A percentile compares a stretch with the other conserved stretches of the same genome.
phyloP scores from a whole-genome alignment of 1,140 invertebrate species.

The Drosophila rhopaloa region DNA sequence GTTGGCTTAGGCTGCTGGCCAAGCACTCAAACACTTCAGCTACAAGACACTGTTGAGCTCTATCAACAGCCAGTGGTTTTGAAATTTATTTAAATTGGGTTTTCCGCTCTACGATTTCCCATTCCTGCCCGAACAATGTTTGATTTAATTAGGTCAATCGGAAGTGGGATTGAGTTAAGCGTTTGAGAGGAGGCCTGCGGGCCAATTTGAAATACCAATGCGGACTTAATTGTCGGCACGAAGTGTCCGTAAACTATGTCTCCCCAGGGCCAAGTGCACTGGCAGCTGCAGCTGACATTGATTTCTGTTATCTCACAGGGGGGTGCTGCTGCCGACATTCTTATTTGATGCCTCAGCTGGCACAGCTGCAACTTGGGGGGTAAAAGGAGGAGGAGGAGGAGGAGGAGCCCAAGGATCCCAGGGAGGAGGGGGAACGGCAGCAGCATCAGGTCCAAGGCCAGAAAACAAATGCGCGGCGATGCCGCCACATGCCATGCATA shows the following conservation, averaged over 20 bases:
- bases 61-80: constrained; percentile 43
- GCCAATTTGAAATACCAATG: constrained; percentile 31
- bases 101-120: constrained; percentile 19
- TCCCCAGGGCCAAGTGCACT: constrained; percentile 29
- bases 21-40: constrained; percentile 4
- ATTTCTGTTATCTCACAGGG: constrained; percentile 62
- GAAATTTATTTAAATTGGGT: constrained; percentile 51
- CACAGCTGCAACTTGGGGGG: constrained; percentile 11
- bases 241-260: constrained; percentile 4
- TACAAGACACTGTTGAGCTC: constrained; percentile 18
- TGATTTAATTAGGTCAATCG: constrained; percentile 67
- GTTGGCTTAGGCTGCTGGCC: neutral
- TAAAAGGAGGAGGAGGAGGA: neutral
- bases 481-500: constrained; percentile 70
- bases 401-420: neutral
- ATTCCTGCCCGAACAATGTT: constrained; percentile 14
- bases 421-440: constrained; percentile 9
- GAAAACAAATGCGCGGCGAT: constrained; percentile 15
- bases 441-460: constrained; percentile 57
- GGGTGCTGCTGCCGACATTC: constrained; percentile 45
- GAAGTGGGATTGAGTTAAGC: constrained; percentile 35
- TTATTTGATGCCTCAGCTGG: constrained; percentile 55
- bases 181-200: constrained; percentile 7
- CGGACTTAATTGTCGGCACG: constrained; percentile 37
- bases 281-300: constrained; percentile 58